Conservation (phyloP, 1,140 invertebrate genomes). For the Meloidogyne exigua region DNA sequence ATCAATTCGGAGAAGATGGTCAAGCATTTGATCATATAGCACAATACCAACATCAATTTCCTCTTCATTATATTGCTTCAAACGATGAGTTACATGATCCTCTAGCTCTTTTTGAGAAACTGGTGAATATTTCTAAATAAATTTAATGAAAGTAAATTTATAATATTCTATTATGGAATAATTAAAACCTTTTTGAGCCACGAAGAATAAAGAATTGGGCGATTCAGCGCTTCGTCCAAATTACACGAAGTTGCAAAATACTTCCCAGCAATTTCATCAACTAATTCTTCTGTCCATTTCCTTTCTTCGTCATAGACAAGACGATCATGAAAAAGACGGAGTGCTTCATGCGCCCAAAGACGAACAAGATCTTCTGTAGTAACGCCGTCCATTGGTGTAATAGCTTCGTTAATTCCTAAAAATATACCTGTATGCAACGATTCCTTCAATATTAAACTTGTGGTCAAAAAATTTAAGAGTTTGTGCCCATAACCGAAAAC, state of each 20-base stretch:
- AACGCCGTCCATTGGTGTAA: conserved; percentile 83
- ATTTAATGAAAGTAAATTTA: not conserved
- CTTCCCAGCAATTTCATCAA: conserved; percentile 86
- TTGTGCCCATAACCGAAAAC: too few species aligned
- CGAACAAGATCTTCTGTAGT: conserved; percentile 89
- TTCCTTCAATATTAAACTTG: too few species aligned
- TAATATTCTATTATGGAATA: not conserved
- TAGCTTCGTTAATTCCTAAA: conserved; percentile 97
- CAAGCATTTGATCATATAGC: conserved; percentile 95
- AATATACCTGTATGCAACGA: too few species aligned
- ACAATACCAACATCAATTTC: conserved; percentile 96
- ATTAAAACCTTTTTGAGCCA: conserved; percentile 76
- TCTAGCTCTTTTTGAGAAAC: conserved; percentile 89
- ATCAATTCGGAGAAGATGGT: conserved; percentile 96
- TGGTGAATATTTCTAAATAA: conserved; percentile 80
- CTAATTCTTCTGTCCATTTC: conserved; percentile 96
- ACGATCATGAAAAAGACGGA: conserved; percentile 88
- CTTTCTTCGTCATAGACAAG: conserved; percentile 90
- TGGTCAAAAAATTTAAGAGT: too few species aligned
- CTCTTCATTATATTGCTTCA: conserved; percentile 99
- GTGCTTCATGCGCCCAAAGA: conserved; percentile 95
- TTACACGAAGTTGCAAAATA: conserved; percentile 84
- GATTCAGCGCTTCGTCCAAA: conserved; percentile 75
- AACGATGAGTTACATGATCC: conserved; percentile 90
- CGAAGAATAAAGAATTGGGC: conserved; percentile 95